Percentiles rank a stretch among this genome's conserved stretches.
Conservation (phyloP, 2,113 vertebrate species). For the Opisthocomus hoazin region DNA sequence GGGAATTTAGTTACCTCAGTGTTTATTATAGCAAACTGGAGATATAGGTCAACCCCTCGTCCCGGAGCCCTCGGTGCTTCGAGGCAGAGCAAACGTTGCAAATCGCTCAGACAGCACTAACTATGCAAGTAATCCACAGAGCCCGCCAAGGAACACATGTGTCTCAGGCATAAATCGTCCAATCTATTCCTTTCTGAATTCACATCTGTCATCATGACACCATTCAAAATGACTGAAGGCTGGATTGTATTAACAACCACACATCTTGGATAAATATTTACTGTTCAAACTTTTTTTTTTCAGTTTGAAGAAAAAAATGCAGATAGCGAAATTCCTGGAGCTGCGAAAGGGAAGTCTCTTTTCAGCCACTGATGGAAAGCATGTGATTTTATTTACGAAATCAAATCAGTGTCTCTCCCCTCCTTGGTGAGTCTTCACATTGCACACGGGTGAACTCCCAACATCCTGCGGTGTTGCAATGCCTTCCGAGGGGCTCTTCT, state of each 20-base stretch:
- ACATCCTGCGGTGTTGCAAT: neutral
- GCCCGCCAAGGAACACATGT: conserved; percentile 61
- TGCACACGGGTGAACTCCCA: neutral
- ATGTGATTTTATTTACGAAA: conserved; percentile 27
- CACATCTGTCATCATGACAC: conserved; percentile 65
- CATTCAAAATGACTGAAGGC: conserved; percentile 55
- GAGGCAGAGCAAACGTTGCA: conserved; percentile 30
- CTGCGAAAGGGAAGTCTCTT: neutral
- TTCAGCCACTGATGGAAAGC: neutral
- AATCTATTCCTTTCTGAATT: conserved; percentile 66
- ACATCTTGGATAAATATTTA: conserved; percentile 67
- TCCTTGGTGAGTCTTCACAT: neutral
- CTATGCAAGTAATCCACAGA: conserved; percentile 36
- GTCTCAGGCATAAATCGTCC: conserved; percentile 56
- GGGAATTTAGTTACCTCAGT: neutral
- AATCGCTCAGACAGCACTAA: conserved; percentile 33
- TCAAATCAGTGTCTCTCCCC: neutral
- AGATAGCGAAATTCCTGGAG: conserved; percentile 23
- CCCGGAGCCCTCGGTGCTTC: neutral
- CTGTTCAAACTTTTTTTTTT: neutral
- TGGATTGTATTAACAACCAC: conserved; percentile 55
- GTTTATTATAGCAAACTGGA: conserved; percentile 2
- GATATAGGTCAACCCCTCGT: conserved; percentile 17
- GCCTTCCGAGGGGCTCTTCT: neutral
- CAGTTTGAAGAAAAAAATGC: neutral